Evolutionary conservation across 2,113 vertebrate genomes (phyloP).

Genomic region (Actenoides lindsayi): DNA sequence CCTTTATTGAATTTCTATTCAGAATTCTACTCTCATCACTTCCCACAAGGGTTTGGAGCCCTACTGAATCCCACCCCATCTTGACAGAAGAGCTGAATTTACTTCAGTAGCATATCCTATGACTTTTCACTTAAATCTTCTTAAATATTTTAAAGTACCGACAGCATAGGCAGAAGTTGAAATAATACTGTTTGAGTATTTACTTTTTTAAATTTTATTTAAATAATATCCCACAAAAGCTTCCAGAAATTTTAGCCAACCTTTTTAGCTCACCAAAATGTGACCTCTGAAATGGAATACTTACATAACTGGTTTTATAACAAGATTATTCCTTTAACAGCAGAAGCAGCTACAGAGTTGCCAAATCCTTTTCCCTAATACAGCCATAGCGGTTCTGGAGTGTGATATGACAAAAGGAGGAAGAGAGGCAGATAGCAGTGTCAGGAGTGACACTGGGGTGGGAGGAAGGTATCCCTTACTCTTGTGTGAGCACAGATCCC

Average conservation of each 20-base stretch:
- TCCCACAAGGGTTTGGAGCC: background rate
- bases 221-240: background rate
- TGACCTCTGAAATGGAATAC: slow-evolving; percentile 37
- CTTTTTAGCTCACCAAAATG: background rate
- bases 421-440: background rate
- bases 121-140: slow-evolving; percentile 3
- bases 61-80: background rate
- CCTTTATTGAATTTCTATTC: background rate
- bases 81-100: background rate
- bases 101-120: background rate
- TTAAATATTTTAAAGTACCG: background rate
- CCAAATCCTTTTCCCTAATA: background rate
- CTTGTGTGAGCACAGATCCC: background rate
- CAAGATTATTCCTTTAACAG: slow-evolving; percentile 21
- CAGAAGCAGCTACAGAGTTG: background rate
- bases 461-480: background rate
- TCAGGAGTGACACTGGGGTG: background rate
- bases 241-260: slow-evolving; percentile 24
- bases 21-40: background rate
- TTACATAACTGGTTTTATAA: slow-evolving; percentile 48
- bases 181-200: background rate
- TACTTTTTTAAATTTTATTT: background rate
- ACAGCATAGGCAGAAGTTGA: background rate
- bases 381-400: background rate
- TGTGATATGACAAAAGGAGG: background rate